Evolutionary conservation across 2,113 vertebrate species (phyloP), one percentile per base, ranked within the genome.

Genomic region (Coptodon rendalli): DNA sequence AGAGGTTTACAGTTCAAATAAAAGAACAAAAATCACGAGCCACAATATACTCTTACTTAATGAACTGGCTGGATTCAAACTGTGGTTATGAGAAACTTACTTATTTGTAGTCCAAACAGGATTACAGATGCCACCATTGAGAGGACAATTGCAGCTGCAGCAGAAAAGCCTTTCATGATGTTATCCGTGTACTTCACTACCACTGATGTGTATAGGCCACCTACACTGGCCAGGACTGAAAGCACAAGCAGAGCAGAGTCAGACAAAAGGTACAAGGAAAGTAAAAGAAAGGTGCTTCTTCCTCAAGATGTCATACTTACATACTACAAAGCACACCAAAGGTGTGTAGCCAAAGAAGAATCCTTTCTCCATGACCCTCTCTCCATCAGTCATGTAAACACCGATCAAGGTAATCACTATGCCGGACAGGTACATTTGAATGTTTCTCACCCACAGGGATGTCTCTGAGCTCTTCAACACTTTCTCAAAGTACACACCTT

Each of bases 121-220:
- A 97, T 2, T 76, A 99, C 97, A 0, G 99, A 99, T 3, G 98
- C 98, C 73, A 98, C 89, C 0, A 98, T 99, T 10, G 99, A 99
- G n/a, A 99, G 95, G n/a, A 99, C 94, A 29, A 99, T 99, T 78
- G 99, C 98, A 0, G 98, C 97, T 0, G 99, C 98, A 1, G 99
- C 98, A 36, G 98, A 99, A 91, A 99, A 99, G 22, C 99, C 98
- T 92, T 99, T 99, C 98, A 99, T 99, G 81, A 99, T 99, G 91
- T 99, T 99, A 91, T 99, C 99, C 0, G 99, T 99, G 93, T 99
- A 99, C 92, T 99, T 99, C 79, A 99, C 98, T 84, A 99, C 99
- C 0, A 99, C 93, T 0, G 99, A 99, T 0, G 99, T 99, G 94
- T 99, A 99, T 79, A 99, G 95, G 12, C 99, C 99, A 4, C 99